Percentiles rank a stretch among this genome's conserved stretches.
phyloP scores from a whole-genome alignment of 2,797 vertebrate genomes.

The Rallus crepitans region DNA sequence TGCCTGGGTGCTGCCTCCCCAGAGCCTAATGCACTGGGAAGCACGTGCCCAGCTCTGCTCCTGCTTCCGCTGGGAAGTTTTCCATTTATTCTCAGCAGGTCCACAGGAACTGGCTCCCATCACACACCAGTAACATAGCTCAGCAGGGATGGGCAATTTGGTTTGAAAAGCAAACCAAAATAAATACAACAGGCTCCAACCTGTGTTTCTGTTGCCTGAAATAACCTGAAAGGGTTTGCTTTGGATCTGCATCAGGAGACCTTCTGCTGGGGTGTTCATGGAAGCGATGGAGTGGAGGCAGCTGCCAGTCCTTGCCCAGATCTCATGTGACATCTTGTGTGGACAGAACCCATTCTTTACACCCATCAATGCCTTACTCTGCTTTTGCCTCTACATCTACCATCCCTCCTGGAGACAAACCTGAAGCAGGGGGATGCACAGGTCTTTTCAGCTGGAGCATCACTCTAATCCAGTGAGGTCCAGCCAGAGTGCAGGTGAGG shows the following conservation, averaged over 20 bases:
- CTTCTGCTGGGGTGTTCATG: neutral
- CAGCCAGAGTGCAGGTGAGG: neutral
- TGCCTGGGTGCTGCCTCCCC: neutral
- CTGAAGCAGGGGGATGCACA: neutral
- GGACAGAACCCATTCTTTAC: neutral
- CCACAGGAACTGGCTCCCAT: slow-evolving; percentile 32
- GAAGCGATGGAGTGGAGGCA: neutral
- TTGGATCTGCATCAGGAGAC: neutral
- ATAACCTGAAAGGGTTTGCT: slow-evolving; percentile 36
- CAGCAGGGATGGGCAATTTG: slow-evolving; percentile 56
- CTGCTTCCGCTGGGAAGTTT: slow-evolving; percentile 63
- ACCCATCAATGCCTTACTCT: rapidly evolving
- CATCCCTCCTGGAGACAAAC: neutral
- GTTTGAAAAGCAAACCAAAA: slow-evolving; percentile 64
- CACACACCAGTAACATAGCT: slow-evolving; percentile 36
- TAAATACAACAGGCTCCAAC: slow-evolving; percentile 58
- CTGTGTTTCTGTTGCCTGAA: slow-evolving; percentile 44
- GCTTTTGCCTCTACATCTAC: neutral
- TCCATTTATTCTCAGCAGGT: slow-evolving; percentile 39
- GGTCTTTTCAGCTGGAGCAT: neutral
- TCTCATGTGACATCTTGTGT: rapidly evolving
- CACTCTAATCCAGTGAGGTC: neutral
- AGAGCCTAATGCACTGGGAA: rapidly evolving
- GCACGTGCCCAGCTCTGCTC: neutral
- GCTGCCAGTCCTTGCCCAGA: neutral